Base-by-base conservation (phyloP, 1,140 invertebrate species). In the Sesamia nonagrioides region DNA sequence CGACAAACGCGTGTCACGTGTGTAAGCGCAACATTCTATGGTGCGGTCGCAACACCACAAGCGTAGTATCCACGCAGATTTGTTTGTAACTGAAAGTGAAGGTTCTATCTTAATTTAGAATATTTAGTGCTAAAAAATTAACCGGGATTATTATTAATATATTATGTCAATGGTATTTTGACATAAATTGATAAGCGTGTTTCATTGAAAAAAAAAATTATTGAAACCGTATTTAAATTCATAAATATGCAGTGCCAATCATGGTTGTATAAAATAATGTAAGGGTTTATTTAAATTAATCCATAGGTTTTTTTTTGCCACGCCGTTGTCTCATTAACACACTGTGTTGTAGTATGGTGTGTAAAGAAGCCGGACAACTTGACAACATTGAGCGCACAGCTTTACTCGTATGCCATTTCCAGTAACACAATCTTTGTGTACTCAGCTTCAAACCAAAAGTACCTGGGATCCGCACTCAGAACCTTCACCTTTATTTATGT, bases 401-500 rank as follows among this genome's bases (percentile, higher is more conserved):
- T 2, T 11, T 33, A 75, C 73, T 13, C 33, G 61, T 13, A 54
- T 83, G 83, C 73, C 84, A 81, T 81, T 83, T 92, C 84, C 68
- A 89, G 88, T 79, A 68, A 75, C 77, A 82, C 81, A 85, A 85
- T 86, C 79, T 86, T 79, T 69, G 76, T 78, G 88, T 86, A 83
- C 74, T 88, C 81, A 88, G 84, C 81, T 84, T 85, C 71, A 85
- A 89, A 87, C 77, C 63, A 80, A 84, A 85, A 79, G 88, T 94
- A 94, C 92, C 91, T 93, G 92, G 86, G 90, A 92, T 93, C 90
- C 84, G 88, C 88, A 90, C 89, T 81, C 81, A 85, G 91, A 87
- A 91, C 89, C 93, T 92, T 92, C 86, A 89, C 87, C 88, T 92
- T 94, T 94, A 93, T 94, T 93, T 94, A 94, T 93, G 92, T 91